These are phyloP conservation scores for Stratiomys singularior DNA, from an alignment of 2,888 invertebrate genomes.

Conservation along the genomic window DNA sequence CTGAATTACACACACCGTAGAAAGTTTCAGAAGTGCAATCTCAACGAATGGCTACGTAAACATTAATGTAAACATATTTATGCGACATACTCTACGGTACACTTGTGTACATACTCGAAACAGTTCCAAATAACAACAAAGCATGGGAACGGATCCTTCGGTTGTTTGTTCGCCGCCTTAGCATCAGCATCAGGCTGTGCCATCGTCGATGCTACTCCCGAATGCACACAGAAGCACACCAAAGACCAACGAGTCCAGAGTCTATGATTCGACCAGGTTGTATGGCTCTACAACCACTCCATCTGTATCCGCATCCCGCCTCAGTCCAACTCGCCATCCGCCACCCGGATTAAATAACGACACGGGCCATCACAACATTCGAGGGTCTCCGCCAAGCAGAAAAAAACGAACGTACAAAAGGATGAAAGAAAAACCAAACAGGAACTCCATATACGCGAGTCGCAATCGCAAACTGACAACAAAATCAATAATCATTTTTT, in stretches of 20 bases:
- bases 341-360: slow-evolving; percentile 43
- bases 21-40: background rate
- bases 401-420: slow-evolving; percentile 11
- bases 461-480: slow-evolving; percentile 54
- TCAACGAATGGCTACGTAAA: slow-evolving; percentile 15
- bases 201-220: background rate
- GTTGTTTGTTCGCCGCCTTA: slow-evolving; percentile 18
- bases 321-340: slow-evolving; percentile 13
- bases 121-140: slow-evolving; percentile 17
- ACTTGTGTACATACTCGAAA: background rate
- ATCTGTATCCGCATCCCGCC: background rate
- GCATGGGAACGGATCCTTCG: slow-evolving; percentile 9
- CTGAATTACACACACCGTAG: slow-evolving; percentile 5
- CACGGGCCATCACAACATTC: slow-evolving; percentile 27
- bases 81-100: slow-evolving; percentile 31
- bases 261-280: slow-evolving; percentile 32
- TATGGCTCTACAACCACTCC: background rate
- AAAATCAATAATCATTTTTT: slow-evolving; percentile 54
- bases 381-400: slow-evolving; percentile 8
- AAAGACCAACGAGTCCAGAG: background rate
- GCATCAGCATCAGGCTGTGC: background rate
- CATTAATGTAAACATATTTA: slow-evolving; percentile 42
- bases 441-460: slow-evolving; percentile 50
- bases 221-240: slow-evolving; percentile 9
- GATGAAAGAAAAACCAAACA: background rate